Percentiles rank a stretch among this genome's conserved stretches.
phyloP scores from a whole-genome alignment of 2,797 vertebrate genomes.

The Scleropages formosus region DNA sequence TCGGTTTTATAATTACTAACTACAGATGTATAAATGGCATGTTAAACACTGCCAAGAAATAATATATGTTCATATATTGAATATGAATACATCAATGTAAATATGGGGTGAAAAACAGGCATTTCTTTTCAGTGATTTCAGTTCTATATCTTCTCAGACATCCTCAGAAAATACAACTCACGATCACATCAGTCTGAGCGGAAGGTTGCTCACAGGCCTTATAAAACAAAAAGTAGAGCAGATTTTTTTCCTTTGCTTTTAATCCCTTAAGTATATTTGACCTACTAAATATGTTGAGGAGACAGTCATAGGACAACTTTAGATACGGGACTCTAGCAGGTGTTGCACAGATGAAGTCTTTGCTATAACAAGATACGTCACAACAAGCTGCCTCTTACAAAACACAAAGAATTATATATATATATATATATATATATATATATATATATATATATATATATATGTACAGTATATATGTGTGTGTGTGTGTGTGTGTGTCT shows the following conservation, averaged over 20 bases:
- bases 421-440: no score
- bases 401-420: background rate
- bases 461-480: no score
- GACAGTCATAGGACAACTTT: slow-evolving; percentile 13
- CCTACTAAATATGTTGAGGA: slow-evolving; percentile 17
- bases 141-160: background rate
- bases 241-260: slow-evolving; percentile 10
- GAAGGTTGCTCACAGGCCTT: slow-evolving; percentile 3
- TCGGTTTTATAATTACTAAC: no score
- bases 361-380: background rate
- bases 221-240: slow-evolving; percentile 12
- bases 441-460: no score
- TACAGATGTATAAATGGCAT: background rate
- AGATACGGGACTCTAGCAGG: background rate
- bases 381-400: background rate
- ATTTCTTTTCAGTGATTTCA: background rate
- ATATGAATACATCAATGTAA: background rate
- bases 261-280: slow-evolving; percentile 26
- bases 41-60: background rate
- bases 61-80: background rate
- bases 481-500: no score
- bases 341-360: background rate
- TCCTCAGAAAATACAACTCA: slow-evolving; percentile 11
- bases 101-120: slow-evolving; percentile 2
- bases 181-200: slow-evolving; percentile 13